Evolutionary conservation across 2,113 vertebrate species (phyloP).

Genomic region (Girardinichthys multiradiatus): DNA sequence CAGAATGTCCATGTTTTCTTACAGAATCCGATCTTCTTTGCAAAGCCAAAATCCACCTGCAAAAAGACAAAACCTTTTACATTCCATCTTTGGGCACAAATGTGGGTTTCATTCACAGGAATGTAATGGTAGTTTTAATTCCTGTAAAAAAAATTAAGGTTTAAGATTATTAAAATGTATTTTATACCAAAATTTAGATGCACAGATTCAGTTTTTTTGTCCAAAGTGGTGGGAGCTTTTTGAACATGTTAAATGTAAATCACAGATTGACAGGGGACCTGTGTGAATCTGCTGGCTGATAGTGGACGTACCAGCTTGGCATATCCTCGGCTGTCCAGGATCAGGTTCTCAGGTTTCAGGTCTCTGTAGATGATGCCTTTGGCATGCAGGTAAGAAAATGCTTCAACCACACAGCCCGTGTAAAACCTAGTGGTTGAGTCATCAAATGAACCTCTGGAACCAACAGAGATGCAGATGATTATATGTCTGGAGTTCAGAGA

Average conservation of each 20-base stretch:
- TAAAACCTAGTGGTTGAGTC: conserved; percentile 96
- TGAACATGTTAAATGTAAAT: not conserved
- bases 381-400: conserved; percentile 97
- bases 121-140: not conserved
- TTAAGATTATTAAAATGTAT: not conserved
- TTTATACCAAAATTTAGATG: not conserved
- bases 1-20: conserved; percentile 99
- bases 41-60: conserved; percentile 98
- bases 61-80: not conserved
- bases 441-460: conserved; percentile 92
- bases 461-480: not conserved
- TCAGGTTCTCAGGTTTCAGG: conserved; percentile 98
- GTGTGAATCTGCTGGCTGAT: too few relatives aligned
- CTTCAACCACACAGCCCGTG: conserved; percentile 94
- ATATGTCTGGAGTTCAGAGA: not conserved
- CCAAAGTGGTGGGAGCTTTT: not conserved
- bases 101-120: not conserved
- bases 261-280: not conserved
- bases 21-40: conserved; percentile 97
- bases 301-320: conserved; percentile 86
- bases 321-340: conserved; percentile 95
- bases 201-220: not conserved
- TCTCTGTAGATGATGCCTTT: conserved; percentile 98
- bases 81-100: too few relatives aligned
- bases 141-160: not conserved